These are phyloP conservation scores for Pterophyllum scalare DNA, from an alignment of 2,113 vertebrate genomes.

Conservation along the genomic window DNA sequence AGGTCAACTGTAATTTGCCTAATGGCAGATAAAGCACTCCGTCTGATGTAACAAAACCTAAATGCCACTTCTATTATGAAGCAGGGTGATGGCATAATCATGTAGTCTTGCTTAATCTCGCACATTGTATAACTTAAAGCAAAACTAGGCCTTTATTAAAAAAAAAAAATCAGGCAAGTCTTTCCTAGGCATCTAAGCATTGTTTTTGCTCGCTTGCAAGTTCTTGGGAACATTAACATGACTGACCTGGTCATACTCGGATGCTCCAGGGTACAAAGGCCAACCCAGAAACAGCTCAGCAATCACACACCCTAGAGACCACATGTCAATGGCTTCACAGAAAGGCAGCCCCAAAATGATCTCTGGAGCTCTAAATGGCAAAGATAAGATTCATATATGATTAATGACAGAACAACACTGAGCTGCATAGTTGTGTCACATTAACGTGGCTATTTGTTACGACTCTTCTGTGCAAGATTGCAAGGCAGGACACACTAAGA, in stretches of 20 bases:
- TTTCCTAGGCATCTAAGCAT: not conserved
- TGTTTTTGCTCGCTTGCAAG: not conserved
- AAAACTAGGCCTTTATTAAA: not conserved
- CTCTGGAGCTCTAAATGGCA: slow-evolving; percentile 89
- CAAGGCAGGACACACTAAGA: not conserved
- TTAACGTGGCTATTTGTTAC: not conserved
- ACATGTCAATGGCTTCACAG: slow-evolving; percentile 99
- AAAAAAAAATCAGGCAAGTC: not conserved
- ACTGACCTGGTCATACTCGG: slow-evolving; percentile 97
- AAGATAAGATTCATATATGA: not conserved
- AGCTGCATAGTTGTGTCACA: not conserved
- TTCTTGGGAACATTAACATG: not conserved
- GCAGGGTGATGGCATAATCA: not conserved
- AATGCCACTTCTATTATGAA: not conserved
- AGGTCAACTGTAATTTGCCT: not conserved
- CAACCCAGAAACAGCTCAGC: slow-evolving; percentile 98
- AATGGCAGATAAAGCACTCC: not conserved
- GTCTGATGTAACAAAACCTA: not conserved
- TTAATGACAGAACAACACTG: not conserved
- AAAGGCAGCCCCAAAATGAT: slow-evolving; percentile 96
- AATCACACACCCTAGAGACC: slow-evolving; percentile 98
- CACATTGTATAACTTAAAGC: not conserved
- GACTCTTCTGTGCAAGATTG: not conserved
- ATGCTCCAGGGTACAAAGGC: slow-evolving; percentile 98
- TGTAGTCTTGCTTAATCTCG: not conserved